Evolutionary conservation across 2,113 vertebrate genomes (phyloP).

Genomic region (Patagioenas fasciata): DNA sequence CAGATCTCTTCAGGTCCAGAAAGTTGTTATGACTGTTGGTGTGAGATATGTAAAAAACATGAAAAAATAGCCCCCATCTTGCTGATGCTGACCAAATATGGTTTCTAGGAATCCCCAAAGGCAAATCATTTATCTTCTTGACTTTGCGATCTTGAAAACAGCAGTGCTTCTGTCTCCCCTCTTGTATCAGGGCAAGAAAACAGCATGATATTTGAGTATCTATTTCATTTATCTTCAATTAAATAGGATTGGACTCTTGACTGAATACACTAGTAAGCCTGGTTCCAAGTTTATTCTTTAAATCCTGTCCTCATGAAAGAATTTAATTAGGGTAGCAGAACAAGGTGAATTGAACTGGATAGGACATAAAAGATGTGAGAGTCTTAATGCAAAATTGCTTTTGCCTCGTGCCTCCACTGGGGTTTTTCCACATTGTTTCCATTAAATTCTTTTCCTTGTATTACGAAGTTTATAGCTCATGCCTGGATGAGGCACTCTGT

Average conservation of each 20-base stretch:
- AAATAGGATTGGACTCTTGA: neutral
- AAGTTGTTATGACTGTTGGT: neutral
- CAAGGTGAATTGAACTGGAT: rapidly evolving
- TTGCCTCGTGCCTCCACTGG: neutral
- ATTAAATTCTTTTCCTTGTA: neutral
- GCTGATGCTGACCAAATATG: neutral
- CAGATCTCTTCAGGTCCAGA: neutral
- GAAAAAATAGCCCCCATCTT: neutral
- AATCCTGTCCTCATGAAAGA: constrained; percentile 13
- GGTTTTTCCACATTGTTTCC: neutral
- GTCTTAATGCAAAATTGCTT: neutral
- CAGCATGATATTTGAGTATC: neutral
- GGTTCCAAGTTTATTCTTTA: constrained; percentile 22
- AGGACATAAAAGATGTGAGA: neutral
- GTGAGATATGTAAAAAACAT: neutral
- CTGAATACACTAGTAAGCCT: neutral
- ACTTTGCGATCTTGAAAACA: neutral
- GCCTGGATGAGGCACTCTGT: neutral
- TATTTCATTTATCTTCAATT: constrained; percentile 11
- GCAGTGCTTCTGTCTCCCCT: neutral
- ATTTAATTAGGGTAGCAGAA: constrained; percentile 18
- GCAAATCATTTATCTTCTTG: neutral
- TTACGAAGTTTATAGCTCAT: neutral
- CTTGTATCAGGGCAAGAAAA: neutral
- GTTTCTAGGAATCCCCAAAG: neutral